phyloP scores from a whole-genome alignment of 2,797 vertebrate genomes.

The Danio aesculapii region DNA sequence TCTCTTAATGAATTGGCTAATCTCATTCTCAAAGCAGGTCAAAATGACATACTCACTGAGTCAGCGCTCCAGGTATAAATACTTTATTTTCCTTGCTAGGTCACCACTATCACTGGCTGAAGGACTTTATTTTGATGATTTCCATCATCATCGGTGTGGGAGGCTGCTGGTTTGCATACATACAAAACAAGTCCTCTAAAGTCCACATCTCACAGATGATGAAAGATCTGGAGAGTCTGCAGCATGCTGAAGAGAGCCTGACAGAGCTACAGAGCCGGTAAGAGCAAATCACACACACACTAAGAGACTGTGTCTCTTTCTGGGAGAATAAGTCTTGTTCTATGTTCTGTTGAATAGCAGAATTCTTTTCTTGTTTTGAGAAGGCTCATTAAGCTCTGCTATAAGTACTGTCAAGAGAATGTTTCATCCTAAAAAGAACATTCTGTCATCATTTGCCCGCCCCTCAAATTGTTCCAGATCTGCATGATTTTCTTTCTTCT shows the following conservation, averaged over 20 bases:
- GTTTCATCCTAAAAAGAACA: background rate
- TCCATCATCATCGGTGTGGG: conserved; percentile 97
- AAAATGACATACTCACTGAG: background rate
- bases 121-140: conserved; percentile 94
- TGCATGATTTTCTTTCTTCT: background rate
- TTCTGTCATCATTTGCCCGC: conserved; percentile 5
- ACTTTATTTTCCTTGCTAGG: conserved; percentile 63
- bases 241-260: conserved; percentile 93
- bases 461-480: background rate
- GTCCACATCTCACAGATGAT: conserved; percentile 98
- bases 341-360: background rate
- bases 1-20: background rate
- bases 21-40: background rate
- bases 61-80: background rate
- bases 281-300: conserved; percentile 41
- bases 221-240: conserved; percentile 96
- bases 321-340: background rate
- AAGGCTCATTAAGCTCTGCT: conserved; percentile 13
- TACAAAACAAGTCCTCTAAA: conserved; percentile 95
- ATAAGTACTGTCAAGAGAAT: background rate
- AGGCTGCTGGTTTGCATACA: conserved; percentile 98
- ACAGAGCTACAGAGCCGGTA: conserved; percentile 94
- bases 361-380: conserved; percentile 5
- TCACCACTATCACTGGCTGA: conserved; percentile 95
- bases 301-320: background rate